Percentiles rank a stretch among this genome's conserved stretches.
Evolutionary conservation across 2,888 invertebrate species (phyloP).

Genomic region (Griposia aprilina): DNA sequence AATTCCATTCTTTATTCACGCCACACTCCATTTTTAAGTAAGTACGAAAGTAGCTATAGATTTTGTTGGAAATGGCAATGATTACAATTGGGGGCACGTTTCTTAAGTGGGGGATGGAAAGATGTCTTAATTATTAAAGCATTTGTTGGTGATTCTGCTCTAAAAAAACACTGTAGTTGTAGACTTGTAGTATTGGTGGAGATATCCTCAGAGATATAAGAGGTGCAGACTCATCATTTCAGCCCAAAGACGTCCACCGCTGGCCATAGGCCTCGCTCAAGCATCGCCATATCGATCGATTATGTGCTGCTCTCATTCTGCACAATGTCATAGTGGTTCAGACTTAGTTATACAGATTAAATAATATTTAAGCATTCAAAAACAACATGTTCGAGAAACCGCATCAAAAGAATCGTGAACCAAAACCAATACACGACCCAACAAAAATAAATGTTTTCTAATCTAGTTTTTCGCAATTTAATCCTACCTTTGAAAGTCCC

Average conservation of each 20-base stretch:
- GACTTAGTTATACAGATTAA: neutral
- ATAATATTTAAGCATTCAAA: neutral
- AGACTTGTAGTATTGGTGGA: neutral
- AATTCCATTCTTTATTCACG: slow-evolving; percentile 78
- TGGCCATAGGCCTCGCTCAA: neutral
- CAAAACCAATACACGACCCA: neutral
- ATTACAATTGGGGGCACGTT: slow-evolving; percentile 36
- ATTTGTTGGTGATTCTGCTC: neutral
- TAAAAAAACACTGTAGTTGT: neutral
- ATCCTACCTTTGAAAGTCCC: too few species aligned
- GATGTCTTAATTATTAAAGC: slow-evolving; percentile 35
- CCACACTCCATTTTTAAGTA: slow-evolving; percentile 66
- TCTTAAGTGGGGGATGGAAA: slow-evolving; percentile 12
- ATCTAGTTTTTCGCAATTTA: neutral
- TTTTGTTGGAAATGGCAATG: slow-evolving; percentile 32
- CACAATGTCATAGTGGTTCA: neutral
- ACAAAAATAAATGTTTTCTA: neutral
- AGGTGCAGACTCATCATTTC: neutral
- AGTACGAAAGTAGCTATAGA: slow-evolving; percentile 54
- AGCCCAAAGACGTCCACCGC: neutral
- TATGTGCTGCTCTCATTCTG: neutral
- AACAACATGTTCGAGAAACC: neutral
- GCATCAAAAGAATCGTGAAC: neutral
- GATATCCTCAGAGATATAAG: neutral
- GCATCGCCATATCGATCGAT: neutral